Evolutionary conservation across 2,113 vertebrate genomes (phyloP), one percentile per base, ranked within the genome.

Genomic region (Epinephelus lanceolatus): DNA sequence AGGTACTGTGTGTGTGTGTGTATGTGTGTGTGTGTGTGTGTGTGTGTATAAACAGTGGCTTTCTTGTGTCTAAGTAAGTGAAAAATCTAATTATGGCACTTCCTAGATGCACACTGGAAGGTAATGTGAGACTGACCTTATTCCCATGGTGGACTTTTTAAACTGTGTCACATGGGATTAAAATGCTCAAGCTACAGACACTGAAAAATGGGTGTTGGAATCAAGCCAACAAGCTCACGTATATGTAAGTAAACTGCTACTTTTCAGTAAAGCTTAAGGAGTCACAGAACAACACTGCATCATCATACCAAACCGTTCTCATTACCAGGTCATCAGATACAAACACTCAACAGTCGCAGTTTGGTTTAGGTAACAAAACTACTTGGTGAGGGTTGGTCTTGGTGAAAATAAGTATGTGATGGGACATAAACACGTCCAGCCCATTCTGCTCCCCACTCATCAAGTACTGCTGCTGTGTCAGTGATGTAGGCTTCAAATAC

Each of bases 1-100:
- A 70, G 4, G 30, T 7, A 8, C 62, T 25, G 63, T 47, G 3
- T 37, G n/a, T 14, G 3, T 49, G 6, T 6, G n/a, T 30, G 17
- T 45, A 4, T 6, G n/a, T 30, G 17, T 45, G 6, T 6, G n/a
- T 30, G 17, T 23, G 63, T 47, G 2, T 33, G 21, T 14, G 3
- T 49, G 6, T 6, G n/a, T 30, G 18, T 45, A 30, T 59, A 14
- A 71, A 47, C 62, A 51, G 18, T 11, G 9, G n/a, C 13, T 51
- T 17, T 63, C 19, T 33, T 79, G 62, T 79, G 56, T 55, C 33
- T 17, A 13, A 55, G 66, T 21, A 37, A n/a, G 61, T 72, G 61
- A 53, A 23, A 73, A 68, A 69, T 84, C 6, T 0, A 30, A 84
- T 55, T 49, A 61, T 55, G 8, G 2, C 53, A 77, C 2, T 4